Evolutionary conservation across 53 echinoderm and acorn worm species (phyloP), one percentile per base, ranked within the genome.

Genomic region (Mesocentrotus franciscanus): DNA sequence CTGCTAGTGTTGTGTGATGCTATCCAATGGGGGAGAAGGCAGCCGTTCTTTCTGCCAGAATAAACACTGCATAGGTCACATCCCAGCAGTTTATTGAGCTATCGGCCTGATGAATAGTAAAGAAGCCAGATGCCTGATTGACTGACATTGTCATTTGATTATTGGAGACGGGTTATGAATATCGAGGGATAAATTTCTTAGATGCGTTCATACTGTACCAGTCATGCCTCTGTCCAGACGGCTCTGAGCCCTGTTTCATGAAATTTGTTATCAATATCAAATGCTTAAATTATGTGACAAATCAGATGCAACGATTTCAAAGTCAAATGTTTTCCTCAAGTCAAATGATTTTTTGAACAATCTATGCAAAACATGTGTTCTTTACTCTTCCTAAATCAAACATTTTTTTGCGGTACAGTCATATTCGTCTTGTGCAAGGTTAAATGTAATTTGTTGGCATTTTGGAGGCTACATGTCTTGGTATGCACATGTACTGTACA

Each of bases 101-200:
- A 42, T 74, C 30, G 49, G 39, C 29, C 49, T 84, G 84, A 84
- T 84, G 84, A 84, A 84, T 39, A 22, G 84, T 18, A 84, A 74
- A 1, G 49, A 12, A 42, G 22, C 39, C 18, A 49, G 84, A 84
- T 84, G 84, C 84, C 42, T 10, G 17, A 84, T 49, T 84, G 84
- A 84, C 84, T 84, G 84, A 84, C 84, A 49, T 84, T 84, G 84
- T 84, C 24, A 84, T 84, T 55, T 84, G 84, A 84, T 84, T 84
- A 84, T 84, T 84, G 36, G 84, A 42, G 84, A 84, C 8, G 55
- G 84, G 84, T 49, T 84, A 84, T 84, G 36, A 8, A 42, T 84
- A 84, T 84, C 78, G 34, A 84, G 13, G 42, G 84, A 32, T 32
- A 36, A 30, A 32, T 0, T 74, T 74, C 8, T 84, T 84, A 39